Conservation (phyloP, 2,888 invertebrate species). For the Hedychridium roseum region DNA sequence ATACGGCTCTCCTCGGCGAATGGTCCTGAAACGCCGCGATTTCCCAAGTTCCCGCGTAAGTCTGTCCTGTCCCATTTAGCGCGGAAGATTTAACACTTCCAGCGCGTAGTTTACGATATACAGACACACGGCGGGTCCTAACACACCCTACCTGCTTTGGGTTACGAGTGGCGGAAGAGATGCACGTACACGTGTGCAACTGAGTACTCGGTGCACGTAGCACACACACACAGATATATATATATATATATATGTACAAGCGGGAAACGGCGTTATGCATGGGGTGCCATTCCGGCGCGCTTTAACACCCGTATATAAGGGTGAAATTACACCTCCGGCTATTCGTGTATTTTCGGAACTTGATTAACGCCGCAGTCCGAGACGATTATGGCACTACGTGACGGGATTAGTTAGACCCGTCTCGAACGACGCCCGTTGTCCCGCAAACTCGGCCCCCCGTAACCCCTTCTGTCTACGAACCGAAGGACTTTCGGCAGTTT, state of each 20-base stretch:
- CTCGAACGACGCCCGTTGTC: constrained; percentile 22
- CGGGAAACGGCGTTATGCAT: constrained; percentile 44
- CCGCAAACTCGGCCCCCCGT: neutral
- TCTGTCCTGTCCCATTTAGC: constrained; percentile 51
- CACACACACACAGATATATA: constrained; percentile 7
- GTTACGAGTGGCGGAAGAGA: constrained; percentile 36
- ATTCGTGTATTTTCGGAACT: constrained; percentile 51
- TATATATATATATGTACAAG: constrained; percentile 14
- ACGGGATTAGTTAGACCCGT: constrained; percentile 36
- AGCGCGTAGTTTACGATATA: constrained; percentile 48
- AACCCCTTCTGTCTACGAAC: neutral
- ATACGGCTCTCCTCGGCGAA: constrained; percentile 19
- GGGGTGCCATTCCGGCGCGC: constrained; percentile 50
- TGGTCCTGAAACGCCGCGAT: constrained; percentile 43
- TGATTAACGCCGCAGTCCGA: constrained; percentile 46
- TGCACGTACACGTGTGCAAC: too few relatives aligned
- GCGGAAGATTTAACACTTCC: constrained; percentile 54
- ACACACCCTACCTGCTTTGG: constrained; percentile 32
- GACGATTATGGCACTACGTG: constrained; percentile 40
- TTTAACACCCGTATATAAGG: constrained; percentile 49
- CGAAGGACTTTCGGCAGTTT: neutral
- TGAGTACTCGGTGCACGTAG: constrained; percentile 21
- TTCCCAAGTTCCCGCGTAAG: constrained; percentile 51
- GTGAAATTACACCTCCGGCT: constrained; percentile 47
- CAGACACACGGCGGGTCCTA: constrained; percentile 30